A percentile compares a stretch with the other conserved stretches of the same genome.
Evolutionary conservation across 1,140 invertebrate species (phyloP).

Genomic region (Drosophila mojavensis): DNA sequence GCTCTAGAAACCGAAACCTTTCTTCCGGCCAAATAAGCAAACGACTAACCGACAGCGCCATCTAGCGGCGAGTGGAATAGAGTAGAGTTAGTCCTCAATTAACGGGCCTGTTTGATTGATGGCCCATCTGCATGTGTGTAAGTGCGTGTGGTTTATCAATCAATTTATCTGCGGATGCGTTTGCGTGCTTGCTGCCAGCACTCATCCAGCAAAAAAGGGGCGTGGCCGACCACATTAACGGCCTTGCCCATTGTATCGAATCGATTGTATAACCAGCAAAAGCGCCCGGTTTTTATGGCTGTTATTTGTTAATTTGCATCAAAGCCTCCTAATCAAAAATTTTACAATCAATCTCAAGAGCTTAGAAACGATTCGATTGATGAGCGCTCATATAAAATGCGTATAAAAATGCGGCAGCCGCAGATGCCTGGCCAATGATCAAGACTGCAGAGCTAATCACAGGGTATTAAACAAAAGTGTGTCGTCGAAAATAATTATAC

Average conservation of each 20-base stretch:
- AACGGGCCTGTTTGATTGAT: constrained; percentile 45
- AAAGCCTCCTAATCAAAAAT: constrained; percentile 15
- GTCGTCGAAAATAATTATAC: constrained; percentile 41
- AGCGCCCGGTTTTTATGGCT: constrained; percentile 5
- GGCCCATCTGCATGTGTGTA: neutral
- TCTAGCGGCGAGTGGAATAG: constrained; percentile 10
- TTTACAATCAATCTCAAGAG: constrained; percentile 2
- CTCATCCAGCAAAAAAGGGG: neutral
- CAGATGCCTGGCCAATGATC: constrained; percentile 18
- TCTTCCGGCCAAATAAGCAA: neutral
- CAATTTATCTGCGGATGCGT: constrained; percentile 48
- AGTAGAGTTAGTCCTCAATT: constrained; percentile 23
- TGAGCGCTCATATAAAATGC: neutral
- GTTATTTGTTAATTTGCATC: constrained; percentile 21
- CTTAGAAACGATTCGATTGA: constrained; percentile 1
- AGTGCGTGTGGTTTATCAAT: constrained; percentile 32
- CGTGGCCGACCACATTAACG: constrained; percentile 10
- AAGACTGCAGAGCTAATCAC: constrained; percentile 33
- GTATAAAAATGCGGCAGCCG: constrained; percentile 7
- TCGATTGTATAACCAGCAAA: constrained; percentile 40
- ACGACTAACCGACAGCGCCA: constrained; percentile 16
- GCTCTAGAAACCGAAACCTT: constrained; percentile 23
- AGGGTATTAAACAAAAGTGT: constrained; percentile 34
- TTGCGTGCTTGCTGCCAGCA: neutral
- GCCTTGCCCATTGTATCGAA: constrained; percentile 32